These are phyloP conservation scores for Sebastes fasciatus DNA, from an alignment of 2,113 vertebrate genomes.

Conservation along the genomic window DNA sequence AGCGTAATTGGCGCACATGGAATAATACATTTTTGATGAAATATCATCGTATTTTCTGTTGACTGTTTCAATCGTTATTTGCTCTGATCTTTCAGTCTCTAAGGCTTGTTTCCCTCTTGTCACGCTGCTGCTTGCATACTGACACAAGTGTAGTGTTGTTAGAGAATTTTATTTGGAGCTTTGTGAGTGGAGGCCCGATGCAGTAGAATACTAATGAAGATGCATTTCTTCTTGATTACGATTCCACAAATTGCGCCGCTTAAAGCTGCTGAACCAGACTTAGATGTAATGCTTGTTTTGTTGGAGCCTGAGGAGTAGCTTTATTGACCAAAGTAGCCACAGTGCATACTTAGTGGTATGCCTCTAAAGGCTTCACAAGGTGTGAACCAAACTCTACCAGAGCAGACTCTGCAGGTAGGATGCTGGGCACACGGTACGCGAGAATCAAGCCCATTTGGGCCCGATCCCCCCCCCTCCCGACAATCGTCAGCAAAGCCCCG, in stretches of 20 bases:
- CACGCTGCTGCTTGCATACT: neutral
- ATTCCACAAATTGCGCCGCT: neutral
- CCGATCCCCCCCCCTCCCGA: too few species aligned
- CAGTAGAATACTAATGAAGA: conserved; percentile 2
- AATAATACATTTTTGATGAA: neutral
- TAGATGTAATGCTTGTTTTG: neutral
- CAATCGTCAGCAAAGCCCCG: too few species aligned
- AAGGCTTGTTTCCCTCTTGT: too few species aligned
- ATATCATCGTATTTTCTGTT: neutral
- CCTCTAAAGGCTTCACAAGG: neutral
- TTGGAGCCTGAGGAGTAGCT: neutral
- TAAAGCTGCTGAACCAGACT: neutral
- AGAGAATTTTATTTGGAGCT: neutral
- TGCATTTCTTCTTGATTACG: conserved; percentile 5
- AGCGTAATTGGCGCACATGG: neutral
- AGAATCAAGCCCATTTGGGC: too few species aligned
- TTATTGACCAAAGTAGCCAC: neutral
- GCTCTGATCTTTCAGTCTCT: neutral
- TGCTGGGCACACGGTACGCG: neutral
- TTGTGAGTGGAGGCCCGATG: neutral
- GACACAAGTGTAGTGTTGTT: neutral
- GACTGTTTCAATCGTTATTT: neutral
- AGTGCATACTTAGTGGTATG: neutral
- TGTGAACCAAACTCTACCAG: neutral
- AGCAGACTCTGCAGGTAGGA: neutral